A percentile compares a stretch with the other conserved stretches of the same genome.
Conservation (phyloP, 2,113 vertebrate species). For the Plectropomus leopardus region DNA sequence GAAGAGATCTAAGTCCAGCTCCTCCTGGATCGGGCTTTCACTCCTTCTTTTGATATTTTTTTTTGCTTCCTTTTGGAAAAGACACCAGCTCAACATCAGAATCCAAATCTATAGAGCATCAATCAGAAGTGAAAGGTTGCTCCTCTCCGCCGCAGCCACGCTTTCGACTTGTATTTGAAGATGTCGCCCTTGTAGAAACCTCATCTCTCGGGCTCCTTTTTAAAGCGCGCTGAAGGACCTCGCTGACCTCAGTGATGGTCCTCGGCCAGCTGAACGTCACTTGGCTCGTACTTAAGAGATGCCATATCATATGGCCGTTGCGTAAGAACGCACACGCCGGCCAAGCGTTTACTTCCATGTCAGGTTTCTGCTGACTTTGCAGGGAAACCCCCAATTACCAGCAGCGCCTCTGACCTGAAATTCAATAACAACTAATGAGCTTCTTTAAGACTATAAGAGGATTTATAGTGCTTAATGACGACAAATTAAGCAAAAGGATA, state of each 20-base stretch:
- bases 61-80: background rate
- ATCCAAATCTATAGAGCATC: background rate
- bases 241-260: background rate
- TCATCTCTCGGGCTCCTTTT: background rate
- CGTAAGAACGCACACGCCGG: slow-evolving; percentile 25
- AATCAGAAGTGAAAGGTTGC: background rate
- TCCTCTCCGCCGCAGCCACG: background rate
- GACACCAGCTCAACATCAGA: background rate
- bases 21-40: background rate
- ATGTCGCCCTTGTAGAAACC: background rate
- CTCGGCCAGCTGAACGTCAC: slow-evolving; percentile 6
- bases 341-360: slow-evolving; percentile 19
- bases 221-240: background rate
- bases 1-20: background rate
- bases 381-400: slow-evolving; percentile 27
- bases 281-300: slow-evolving; percentile 5
- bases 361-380: slow-evolving; percentile 33
- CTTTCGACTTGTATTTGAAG: background rate
- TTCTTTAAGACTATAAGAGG: background rate
- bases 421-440: background rate
- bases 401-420: slow-evolving; percentile 41
- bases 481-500: slow-evolving; percentile 5
- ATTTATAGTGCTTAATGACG: slow-evolving; percentile 4
- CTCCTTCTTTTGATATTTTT: background rate
- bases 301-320: slow-evolving; percentile 26